Conservation (phyloP, 2,888 invertebrate species). For the Microplitis manilae region DNA sequence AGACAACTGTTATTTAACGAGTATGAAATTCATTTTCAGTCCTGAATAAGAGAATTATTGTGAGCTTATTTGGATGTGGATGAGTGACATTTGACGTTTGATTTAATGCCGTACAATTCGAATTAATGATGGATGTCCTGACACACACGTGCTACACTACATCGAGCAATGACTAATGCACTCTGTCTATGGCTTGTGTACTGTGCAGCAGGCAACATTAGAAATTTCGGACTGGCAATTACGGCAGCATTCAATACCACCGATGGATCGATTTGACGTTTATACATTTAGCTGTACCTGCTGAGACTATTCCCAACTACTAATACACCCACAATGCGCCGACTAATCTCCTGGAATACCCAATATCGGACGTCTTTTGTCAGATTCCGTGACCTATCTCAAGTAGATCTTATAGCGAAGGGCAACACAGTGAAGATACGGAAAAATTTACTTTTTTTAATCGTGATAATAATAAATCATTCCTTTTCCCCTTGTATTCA, state of each 20-base stretch:
- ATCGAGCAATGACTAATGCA: background rate
- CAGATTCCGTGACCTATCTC: background rate
- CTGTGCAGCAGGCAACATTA: background rate
- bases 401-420: no score
- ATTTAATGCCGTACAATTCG: slow-evolving; percentile 21
- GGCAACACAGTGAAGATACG: background rate
- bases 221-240: slow-evolving; percentile 8
- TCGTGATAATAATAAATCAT: background rate
- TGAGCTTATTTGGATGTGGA: background rate
- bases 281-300: background rate
- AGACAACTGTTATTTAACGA: no score
- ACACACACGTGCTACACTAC: slow-evolving; percentile 19
- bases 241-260: background rate
- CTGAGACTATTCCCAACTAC: background rate
- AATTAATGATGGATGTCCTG: slow-evolving; percentile 33
- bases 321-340: background rate
- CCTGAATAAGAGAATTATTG: background rate
- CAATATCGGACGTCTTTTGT: background rate
- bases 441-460: background rate
- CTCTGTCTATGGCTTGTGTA: background rate
- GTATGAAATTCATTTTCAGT: no score
- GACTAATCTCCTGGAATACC: background rate
- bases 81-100: slow-evolving; percentile 17
- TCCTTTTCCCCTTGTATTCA: background rate
- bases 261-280: background rate